A percentile compares a stretch with the other conserved stretches of the same genome.
Evolutionary conservation across 2,113 vertebrate species (phyloP).

Genomic region (Gymnobelideus leadbeateri): DNA sequence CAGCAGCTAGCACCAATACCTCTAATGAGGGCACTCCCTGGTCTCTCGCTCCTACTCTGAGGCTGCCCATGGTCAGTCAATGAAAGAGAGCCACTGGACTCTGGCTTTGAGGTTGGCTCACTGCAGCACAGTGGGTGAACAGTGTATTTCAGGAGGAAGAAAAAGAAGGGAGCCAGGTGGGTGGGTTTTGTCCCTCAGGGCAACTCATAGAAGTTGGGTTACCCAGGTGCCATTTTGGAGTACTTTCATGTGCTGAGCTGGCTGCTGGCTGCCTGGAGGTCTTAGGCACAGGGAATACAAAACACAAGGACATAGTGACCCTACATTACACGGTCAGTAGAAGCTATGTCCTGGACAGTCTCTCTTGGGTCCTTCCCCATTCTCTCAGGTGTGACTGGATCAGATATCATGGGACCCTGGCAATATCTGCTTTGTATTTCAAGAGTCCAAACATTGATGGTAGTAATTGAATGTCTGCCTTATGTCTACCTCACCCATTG

Average conservation of each 20-base stretch:
- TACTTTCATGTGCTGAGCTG: not conserved
- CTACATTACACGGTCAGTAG: not conserved
- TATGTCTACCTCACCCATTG: not conserved
- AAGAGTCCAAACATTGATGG: not conserved
- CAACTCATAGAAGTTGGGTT: not conserved
- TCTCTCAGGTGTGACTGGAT: not conserved
- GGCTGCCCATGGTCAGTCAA: not conserved
- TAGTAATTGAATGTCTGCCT: not conserved
- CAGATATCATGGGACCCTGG: not conserved
- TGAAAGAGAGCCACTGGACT: not conserved
- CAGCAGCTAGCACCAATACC: not conserved
- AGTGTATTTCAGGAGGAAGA: not conserved
- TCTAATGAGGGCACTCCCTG: not conserved
- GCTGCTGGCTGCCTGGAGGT: not conserved
- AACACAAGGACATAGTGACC: not conserved
- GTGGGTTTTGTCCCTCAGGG: not conserved
- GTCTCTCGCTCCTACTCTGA: not conserved
- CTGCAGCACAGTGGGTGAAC: not conserved
- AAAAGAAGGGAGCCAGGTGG: not conserved
- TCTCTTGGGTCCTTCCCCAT: not conserved
- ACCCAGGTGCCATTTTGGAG: not conserved
- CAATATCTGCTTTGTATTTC: not conserved
- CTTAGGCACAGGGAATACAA: too few relatives aligned
- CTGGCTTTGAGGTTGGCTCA: not conserved
- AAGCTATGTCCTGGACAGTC: not conserved